Evolutionary conservation across 2,113 vertebrate genomes (phyloP).

Genomic region (Hyla sarda): DNA sequence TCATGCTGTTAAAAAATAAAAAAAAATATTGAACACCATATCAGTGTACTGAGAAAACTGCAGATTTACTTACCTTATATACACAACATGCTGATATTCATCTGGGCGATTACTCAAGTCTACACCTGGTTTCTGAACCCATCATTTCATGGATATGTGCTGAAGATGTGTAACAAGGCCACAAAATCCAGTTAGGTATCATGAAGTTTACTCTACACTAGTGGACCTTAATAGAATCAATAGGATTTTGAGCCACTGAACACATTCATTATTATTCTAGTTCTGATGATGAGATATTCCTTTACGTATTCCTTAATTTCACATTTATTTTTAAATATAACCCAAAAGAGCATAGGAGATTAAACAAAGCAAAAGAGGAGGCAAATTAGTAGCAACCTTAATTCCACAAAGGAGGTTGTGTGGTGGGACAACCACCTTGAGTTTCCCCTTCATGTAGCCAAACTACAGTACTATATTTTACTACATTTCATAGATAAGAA

Average conservation of each 20-base stretch:
- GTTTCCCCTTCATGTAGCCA: no score
- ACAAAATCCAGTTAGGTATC: no score
- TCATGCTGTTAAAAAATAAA: slow-evolving; percentile 22
- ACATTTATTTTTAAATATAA: neutral
- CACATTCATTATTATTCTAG: neutral
- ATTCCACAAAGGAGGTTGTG: no score
- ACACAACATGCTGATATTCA: neutral
- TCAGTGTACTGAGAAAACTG: neutral
- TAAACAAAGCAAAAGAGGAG: neutral
- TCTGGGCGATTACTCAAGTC: neutral
- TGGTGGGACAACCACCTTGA: no score
- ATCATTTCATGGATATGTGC: no score
- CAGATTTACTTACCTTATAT: neutral
- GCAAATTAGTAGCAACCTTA: no score
- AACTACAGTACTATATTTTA: no score
- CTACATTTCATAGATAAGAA: no score
- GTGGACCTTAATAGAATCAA: no score
- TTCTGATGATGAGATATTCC: neutral
- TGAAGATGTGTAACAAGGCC: no score
- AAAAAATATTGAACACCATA: slow-evolving; percentile 6
- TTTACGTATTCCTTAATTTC: neutral
- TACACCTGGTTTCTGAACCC: neutral
- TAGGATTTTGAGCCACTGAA: no score
- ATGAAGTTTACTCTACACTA: no score
- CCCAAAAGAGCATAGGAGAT: neutral